Base-by-base conservation (phyloP, 2,797 vertebrate species). In the Poeciliopsis turneri region DNA sequence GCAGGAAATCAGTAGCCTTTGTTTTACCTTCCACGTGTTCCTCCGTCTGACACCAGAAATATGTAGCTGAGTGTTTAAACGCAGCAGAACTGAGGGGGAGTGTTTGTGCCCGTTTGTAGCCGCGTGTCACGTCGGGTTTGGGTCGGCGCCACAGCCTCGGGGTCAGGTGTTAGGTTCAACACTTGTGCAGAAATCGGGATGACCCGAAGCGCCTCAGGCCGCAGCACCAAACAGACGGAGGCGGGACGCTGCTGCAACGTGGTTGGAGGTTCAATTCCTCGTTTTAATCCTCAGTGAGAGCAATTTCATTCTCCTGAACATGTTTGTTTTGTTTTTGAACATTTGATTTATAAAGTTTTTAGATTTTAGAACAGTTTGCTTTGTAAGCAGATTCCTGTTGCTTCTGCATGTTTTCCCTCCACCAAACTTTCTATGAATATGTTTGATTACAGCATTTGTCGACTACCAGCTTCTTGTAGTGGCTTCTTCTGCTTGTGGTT, bases 91-190 rank as follows among this genome's bases (percentile, higher is more conserved):
- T 77, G 18, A n/a, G 68, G 66, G 8, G 30, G 74, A 28, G 80
- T 82, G 87, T 87, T 90, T 91, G 74, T 90, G 89, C 89, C 85
- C 75, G 79, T 87, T 90, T 90, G 91, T 79, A 87, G 87, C 84
- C 83, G 81, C 87, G 90, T 93, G 93, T 94, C 93, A 93, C 72
- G 74, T 90, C 53, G 46, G 70, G 72, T 95, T 90, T 92, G 87
- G 82, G 85, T 93, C 91, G 89, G 12, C 12, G 25, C 49, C 61
- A 49, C 72, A 79, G 93, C 92, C 90, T 88, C 73, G n/a, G 92
- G 94, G 91, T 92, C 89, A 94, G 93, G 94, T 93, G 93, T 92
- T 92, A 90, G 92, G 91, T 87, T 92, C 92, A 93, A 93, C 89
- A 87, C 92, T 91, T 82, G 82, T 25, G 86, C 84, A 83, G 88